These are phyloP conservation scores for Toxostoma redivivum DNA, from an alignment of 2,113 vertebrate species.

Conservation along the genomic window DNA sequence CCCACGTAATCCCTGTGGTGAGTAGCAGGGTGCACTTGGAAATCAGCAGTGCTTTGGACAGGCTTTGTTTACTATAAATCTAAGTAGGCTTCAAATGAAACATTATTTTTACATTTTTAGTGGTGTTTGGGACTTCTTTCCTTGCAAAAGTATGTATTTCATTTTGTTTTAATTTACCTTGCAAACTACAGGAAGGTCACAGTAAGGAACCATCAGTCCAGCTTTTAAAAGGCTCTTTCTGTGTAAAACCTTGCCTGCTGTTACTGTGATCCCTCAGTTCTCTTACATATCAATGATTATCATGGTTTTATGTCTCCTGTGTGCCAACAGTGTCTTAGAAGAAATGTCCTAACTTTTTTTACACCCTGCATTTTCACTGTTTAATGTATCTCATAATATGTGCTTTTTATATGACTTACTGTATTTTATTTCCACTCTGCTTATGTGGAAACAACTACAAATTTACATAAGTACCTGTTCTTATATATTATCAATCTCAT, in stretches of 20 bases:
- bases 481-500: background rate
- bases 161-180: background rate
- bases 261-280: background rate
- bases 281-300: background rate
- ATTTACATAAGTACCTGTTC: background rate
- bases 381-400: background rate
- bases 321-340: background rate
- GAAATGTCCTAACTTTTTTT: background rate
- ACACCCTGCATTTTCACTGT: background rate
- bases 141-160: background rate
- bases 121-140: background rate
- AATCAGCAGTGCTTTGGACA: background rate
- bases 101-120: background rate
- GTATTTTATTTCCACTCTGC: background rate
- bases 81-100: background rate
- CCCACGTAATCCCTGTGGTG: slow-evolving; percentile 88
- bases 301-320: background rate
- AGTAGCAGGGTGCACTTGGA: background rate
- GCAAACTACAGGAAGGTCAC: background rate
- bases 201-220: background rate
- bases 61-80: background rate
- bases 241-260: fast-evolving
- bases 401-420: background rate
- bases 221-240: background rate
- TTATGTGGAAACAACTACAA: background rate